Base-by-base conservation (phyloP, 2,888 invertebrate genomes). In the Eurytoma californica region DNA sequence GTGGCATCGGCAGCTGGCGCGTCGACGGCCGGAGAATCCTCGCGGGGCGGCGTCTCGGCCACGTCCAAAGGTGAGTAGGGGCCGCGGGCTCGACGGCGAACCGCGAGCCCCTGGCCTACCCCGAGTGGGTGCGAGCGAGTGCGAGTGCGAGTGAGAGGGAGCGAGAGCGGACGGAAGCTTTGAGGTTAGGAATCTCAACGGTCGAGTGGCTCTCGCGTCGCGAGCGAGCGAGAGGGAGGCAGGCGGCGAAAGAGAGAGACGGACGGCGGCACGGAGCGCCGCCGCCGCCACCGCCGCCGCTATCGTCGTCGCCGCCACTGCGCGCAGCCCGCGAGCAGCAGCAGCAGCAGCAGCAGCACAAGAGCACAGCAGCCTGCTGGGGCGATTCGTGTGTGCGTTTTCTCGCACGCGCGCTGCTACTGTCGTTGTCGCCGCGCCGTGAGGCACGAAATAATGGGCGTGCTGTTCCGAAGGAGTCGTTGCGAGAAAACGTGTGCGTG, bases 181-280 rank as follows among this genome's bases (percentile, higher is more conserved):
- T 81, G 76, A 82, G 80, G 82, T 83, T 82, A 83, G 77, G 68
- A 80, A 80, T 82, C 66, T 79, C 72, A 83, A 81, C 81, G 68
- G 81, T 73, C 78, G 80, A 80, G 80, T 76, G 80, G 78, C 78
- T 81, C 74, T 77, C 73, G 61, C 67, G 74, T 74, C 81, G 72
- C 73, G 72, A 77, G 39, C 39, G 65, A 78, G 67, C 61, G 63
- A 65, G 39, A 16, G 55, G 63, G 47, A 0, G 61, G 65, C 72
- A 72, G 69, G 73, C 30, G 60, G 80, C 24, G 2, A 24, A 24
- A 24, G 83, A 82, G 80, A 72, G 67, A 80, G 79, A 80, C 81
- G 70, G 80, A 80, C 67, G 69, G 72, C 57, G 63, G 68, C 47
- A 57, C n/a, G 24, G 61, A 60, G 51, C 79, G 81, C 74, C 80